Evolutionary conservation across 2,797 vertebrate species (phyloP), one percentile per base, ranked within the genome.

Genomic region (Acanthiza pusilla): DNA sequence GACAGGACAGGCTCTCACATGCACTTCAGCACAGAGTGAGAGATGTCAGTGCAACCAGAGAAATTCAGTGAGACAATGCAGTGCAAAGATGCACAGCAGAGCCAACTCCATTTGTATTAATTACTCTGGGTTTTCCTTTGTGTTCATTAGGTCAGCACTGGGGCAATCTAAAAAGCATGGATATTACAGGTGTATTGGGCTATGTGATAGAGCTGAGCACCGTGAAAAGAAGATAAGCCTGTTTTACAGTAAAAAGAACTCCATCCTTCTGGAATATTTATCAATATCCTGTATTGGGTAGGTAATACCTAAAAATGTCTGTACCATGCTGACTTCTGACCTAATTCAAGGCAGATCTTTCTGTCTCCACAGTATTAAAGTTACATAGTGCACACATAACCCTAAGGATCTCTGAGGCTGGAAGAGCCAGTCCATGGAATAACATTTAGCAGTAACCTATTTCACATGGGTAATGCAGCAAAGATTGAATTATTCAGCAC

Each of bases 401-500:
- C 23, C 67, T 43, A 42, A 25, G 26, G 34, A 16, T 55, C 73
- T 58, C 16, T 11, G 40, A 67, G 30, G 20, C 42, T 89, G 38
- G 29, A 76, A 62, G 47, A 92, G 29, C 9, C 47, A 81, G 60
- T 34, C 51, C 47, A 3, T 53, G 21, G 32, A 72, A 55, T 15
- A 62, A 53, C 23, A 72, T 72, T 40, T 43, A 86, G 32, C 57
- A 77, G n/a, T 36, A 78, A 57, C 29, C 10, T 48, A 32, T 86
- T 96, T 86, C 42, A 73, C 16, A 32, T 9, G 8, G 43, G 19
- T 29, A 89, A 71, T 40, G 38, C 30, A 51, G 43, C 21, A 48
- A 79, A 71, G 34, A 66, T 29, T 86, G 57, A 92, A 86, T 82
- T 94, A 80, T 85, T 88, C 55, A 63, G 40, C 48, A 81, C 0